Conservation (phyloP, 1,140 invertebrate genomes). For the Babylonia areolata region DNA sequence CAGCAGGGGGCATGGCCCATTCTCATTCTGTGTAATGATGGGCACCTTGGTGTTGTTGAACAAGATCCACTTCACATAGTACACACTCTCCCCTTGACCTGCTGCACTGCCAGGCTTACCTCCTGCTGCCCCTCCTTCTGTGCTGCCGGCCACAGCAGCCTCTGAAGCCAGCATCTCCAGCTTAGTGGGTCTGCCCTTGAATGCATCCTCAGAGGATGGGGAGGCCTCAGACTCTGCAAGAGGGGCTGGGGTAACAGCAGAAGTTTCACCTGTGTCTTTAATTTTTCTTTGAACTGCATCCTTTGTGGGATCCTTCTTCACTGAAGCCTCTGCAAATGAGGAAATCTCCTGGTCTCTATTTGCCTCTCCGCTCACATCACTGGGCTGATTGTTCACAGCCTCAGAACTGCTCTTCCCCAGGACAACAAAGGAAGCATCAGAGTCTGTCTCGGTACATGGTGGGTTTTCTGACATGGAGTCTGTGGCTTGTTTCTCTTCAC, state of each 20-base stretch:
- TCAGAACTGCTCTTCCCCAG: background rate
- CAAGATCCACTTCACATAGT: conserved; percentile 79
- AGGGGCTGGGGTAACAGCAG: background rate
- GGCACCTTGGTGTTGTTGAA: conserved; percentile 76
- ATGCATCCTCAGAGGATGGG: background rate
- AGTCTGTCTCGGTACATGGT: background rate
- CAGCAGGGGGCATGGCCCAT: conserved; percentile 81
- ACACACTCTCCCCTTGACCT: conserved; percentile 64
- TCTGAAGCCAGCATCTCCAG: background rate
- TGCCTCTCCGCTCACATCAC: background rate
- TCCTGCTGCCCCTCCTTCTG: background rate
- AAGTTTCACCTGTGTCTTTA: background rate
- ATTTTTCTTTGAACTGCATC: background rate
- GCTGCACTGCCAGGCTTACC: background rate
- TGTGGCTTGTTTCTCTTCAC: background rate
- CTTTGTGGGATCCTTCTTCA: background rate
- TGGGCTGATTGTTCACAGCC: background rate
- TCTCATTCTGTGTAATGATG: conserved; percentile 81
- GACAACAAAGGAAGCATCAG: background rate
- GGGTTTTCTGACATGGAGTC: background rate
- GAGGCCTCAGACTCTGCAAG: conserved; percentile 3
- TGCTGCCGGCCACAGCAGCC: background rate
- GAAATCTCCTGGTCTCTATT: background rate
- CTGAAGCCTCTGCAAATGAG: conserved; percentile 7
- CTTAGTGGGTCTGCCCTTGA: background rate